phyloP scores from a whole-genome alignment of 2,113 vertebrate genomes.

The Pluvialis apricaria region DNA sequence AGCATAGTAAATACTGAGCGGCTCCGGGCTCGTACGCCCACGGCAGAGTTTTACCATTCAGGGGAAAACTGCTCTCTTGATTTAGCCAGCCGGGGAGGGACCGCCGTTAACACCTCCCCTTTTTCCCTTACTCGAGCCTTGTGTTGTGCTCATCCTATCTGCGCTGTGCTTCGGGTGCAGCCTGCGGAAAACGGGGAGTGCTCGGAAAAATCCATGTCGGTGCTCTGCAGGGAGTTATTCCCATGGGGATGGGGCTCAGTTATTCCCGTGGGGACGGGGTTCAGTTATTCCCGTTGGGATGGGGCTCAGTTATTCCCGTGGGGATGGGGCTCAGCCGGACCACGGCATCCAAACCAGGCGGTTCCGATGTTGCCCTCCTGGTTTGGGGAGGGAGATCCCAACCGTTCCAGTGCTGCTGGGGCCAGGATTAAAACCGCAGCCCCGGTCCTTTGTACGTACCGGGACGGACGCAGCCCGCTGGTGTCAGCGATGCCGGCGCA shows the following conservation, averaged over 20 bases:
- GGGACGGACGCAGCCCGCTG: fast-evolving
- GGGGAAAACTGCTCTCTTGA: not conserved
- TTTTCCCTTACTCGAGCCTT: not conserved
- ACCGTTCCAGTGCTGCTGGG: fast-evolving
- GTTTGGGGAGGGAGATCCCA: not conserved
- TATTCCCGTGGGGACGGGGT: not conserved
- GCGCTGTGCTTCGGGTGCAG: not conserved
- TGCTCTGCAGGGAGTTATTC: not conserved
- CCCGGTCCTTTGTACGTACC: fast-evolving
- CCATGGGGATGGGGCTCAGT: not conserved
- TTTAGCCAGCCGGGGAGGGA: not conserved
- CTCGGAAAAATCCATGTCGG: fast-evolving
- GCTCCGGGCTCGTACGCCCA: not conserved
- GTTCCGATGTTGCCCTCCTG: not conserved
- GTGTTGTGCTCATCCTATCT: not conserved
- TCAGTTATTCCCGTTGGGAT: fast-evolving
- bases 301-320: not conserved
- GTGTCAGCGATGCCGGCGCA: fast-evolving
- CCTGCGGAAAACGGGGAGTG: fast-evolving
- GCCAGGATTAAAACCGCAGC: not conserved
- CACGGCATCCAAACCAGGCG: fast-evolving
- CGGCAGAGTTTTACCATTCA: not conserved
- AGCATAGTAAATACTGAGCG: fast-evolving
- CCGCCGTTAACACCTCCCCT: fast-evolving
- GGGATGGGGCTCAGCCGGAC: not conserved